Evolutionary conservation across 2,113 vertebrate species (phyloP), one percentile per base, ranked within the genome.

Genomic region (Hipposideros armiger): DNA sequence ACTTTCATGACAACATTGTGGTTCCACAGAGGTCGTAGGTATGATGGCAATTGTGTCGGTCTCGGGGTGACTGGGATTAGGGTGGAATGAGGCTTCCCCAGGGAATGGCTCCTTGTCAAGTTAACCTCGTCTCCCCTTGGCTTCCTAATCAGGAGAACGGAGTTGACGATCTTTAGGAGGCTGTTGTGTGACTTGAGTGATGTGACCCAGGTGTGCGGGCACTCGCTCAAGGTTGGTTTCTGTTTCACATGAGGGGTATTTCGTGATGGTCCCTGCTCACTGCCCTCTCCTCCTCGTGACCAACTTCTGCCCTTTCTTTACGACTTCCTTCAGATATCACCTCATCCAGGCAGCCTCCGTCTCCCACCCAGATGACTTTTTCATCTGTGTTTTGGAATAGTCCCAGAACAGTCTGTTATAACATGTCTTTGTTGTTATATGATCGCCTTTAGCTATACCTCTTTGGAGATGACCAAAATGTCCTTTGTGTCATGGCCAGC

Each of bases 61-160:
- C 54, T 72, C 17, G n/a, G 14, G 17, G 66, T 24, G 50, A 17
- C 32, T 3, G 8, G 5, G 8, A 4, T 47, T 42, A 0, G 19
- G 14, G 14, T 78, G 17, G 15, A 13, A 9, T 4, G 50, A 16
- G 36, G 19, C 62, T 20, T 28, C 8, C 3, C 11, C 1, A 0
- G 4, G 22, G 40, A 3, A 10, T 6, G 11, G 14, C 22, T 2
- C 19, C 11, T 10, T 1, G 54, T 14, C 32, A 10, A 4, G 32
- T 28, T 42, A 5, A 9, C 62, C 6, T 26, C 28, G 40, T 50
- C 32, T 10, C 6, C 0, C 78, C 5, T 60, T 26, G 78, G 32
- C 28, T n/a, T 45, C 16, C 8, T 4, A 7, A 4, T 64, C 26
- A 0, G 80, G 24, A 91, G 54, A 36, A 24, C 10, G 54, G 36